Evolutionary conservation across 2,888 invertebrate species (phyloP).

Genomic region (Drosophila kuntzei): DNA sequence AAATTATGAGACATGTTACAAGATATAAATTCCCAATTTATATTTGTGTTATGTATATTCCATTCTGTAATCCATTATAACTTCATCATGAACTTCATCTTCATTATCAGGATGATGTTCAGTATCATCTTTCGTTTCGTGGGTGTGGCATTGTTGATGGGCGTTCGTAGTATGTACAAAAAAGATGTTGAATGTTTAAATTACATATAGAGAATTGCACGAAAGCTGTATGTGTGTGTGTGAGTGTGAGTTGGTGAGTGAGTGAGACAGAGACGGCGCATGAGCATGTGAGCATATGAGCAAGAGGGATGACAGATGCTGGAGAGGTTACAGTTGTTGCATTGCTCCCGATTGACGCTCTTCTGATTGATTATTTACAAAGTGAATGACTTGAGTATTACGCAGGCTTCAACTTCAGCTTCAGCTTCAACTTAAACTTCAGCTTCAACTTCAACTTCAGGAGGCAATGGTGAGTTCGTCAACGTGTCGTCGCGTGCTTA

Average conservation of each 20-base stretch:
- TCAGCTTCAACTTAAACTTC: neutral
- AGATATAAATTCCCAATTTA: slow-evolving; percentile 59
- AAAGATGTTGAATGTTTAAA: slow-evolving; percentile 47
- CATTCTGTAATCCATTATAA: slow-evolving; percentile 42
- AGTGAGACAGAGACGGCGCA: slow-evolving; percentile 41
- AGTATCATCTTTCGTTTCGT: slow-evolving; percentile 46
- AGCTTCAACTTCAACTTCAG: slow-evolving; percentile 24
- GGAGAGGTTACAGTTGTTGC: slow-evolving; percentile 27
- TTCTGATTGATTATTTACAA: slow-evolving; percentile 55
- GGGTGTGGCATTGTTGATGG: slow-evolving; percentile 59
- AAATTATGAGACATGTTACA: slow-evolving; percentile 64
- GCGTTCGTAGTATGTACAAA: slow-evolving; percentile 67
- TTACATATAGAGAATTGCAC: slow-evolving; percentile 66
- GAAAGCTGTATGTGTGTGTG: slow-evolving; percentile 65
- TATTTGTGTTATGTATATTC: slow-evolving; percentile 57
- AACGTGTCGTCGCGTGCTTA: slow-evolving; percentile 62
- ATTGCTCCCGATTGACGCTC: slow-evolving; percentile 23
- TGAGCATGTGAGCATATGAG: slow-evolving; percentile 22
- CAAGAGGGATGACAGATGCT: slow-evolving; percentile 27
- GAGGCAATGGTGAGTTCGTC: slow-evolving; percentile 56
- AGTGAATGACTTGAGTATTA: slow-evolving; percentile 70
- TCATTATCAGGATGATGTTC: slow-evolving; percentile 15
- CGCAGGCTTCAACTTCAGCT: slow-evolving; percentile 49
- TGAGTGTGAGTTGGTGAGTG: slow-evolving; percentile 33
- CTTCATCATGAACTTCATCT: slow-evolving; percentile 19